Evolutionary conservation across 2,797 vertebrate genomes (phyloP).

Genomic region (Rhinella marina): DNA sequence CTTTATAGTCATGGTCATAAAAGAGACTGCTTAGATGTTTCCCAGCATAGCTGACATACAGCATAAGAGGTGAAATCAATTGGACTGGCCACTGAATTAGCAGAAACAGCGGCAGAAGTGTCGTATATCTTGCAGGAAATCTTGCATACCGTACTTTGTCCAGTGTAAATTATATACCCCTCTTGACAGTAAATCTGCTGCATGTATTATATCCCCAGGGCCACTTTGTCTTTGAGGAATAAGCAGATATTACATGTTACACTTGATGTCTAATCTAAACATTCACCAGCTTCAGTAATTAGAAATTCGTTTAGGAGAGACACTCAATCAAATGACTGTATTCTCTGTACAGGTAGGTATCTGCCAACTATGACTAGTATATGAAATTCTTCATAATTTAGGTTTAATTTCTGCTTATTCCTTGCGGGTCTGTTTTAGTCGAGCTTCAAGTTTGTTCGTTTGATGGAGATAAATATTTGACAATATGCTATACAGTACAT

Average conservation of each 20-base stretch:
- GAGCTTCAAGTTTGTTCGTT: not conserved
- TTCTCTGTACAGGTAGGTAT: not conserved
- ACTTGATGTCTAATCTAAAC: not conserved
- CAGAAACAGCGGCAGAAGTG: constrained; percentile 10
- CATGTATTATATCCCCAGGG: not conserved
- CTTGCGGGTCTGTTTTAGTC: not conserved
- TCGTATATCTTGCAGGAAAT: constrained; percentile 41
- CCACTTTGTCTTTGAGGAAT: not conserved
- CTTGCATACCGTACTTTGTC: constrained; percentile 3
- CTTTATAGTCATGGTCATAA: constrained; percentile 58
- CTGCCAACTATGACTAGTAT: not conserved
- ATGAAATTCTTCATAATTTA: not conserved
- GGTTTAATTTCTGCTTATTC: not conserved
- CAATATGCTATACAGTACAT: not conserved
- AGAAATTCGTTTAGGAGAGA: not conserved
- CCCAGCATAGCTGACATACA: constrained; percentile 53
- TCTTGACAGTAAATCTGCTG: not conserved
- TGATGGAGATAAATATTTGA: not conserved
- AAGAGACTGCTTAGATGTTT: constrained; percentile 53
- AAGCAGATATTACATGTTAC: not conserved
- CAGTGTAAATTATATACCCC: not conserved
- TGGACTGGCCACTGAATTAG: constrained; percentile 45
- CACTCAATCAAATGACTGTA: not conserved
- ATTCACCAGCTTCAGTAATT: too few species aligned
- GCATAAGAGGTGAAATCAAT: constrained; percentile 51